These are phyloP conservation scores for Octomys mimax DNA, from an alignment of 2,797 vertebrate genomes.

Conservation along the genomic window DNA sequence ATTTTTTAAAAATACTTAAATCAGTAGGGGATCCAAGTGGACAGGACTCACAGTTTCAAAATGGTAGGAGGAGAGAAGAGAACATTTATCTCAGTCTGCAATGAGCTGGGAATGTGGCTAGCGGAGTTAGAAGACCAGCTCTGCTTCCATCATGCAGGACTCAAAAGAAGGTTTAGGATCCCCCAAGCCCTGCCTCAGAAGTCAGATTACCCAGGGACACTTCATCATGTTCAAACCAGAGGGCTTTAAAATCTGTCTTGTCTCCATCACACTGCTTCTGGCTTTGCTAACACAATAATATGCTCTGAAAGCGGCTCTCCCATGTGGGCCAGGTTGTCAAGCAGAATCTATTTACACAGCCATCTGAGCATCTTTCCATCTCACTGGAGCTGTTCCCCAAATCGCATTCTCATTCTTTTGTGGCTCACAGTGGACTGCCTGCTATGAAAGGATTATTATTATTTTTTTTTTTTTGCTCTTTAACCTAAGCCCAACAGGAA, in stretches of 20 bases:
- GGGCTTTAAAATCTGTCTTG: background rate
- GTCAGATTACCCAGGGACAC: background rate
- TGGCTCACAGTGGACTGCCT: background rate
- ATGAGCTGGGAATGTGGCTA: background rate
- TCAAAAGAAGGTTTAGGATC: background rate
- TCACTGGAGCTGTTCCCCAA: background rate
- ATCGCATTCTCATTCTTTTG: background rate
- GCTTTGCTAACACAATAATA: background rate
- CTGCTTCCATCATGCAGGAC: background rate
- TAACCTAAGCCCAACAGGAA: background rate
- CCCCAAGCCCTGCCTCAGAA: background rate
- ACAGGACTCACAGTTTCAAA: background rate
- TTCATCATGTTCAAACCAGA: background rate
- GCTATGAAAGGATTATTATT: background rate
- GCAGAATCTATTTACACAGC: conserved; percentile 49
- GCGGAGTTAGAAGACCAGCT: background rate
- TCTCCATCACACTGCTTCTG: background rate
- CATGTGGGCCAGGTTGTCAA: background rate
- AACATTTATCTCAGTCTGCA: background rate
- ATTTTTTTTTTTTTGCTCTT: background rate
- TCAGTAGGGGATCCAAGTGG: background rate
- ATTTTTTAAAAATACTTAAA: background rate
- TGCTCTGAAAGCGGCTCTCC: background rate
- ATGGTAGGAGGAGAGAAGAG: background rate
- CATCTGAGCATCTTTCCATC: conserved; percentile 32